Base-by-base conservation (phyloP, 2,113 vertebrate genomes). In the Ctenomys sociabilis region DNA sequence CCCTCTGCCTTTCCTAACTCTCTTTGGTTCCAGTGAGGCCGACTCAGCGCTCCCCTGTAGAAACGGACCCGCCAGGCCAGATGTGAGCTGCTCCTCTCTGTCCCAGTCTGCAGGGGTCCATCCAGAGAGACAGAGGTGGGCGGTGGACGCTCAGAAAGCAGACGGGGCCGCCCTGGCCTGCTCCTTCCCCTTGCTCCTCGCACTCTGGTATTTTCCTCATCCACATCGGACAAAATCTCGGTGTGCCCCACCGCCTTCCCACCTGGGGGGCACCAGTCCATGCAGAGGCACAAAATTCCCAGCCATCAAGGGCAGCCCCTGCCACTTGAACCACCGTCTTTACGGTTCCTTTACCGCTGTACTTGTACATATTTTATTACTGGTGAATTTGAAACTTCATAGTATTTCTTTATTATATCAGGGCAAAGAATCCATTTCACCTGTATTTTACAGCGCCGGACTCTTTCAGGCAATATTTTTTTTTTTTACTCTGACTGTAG, bases 321-420 rank as follows among this genome's bases (percentile, higher is more conserved):
- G 66, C 24, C 28, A 77, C 80, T 64, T 88, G 75, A 52, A 77
- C 66, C 37, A 64, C 32, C n/a, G 81, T 91, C 54, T 80, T 59
- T 64, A 45, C 45, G 66, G 49, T 61, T 24, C n/a, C 10, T 64
- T 91, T 72, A 49, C 43, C 37, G 19, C 49, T 93, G 0, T 52
- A 59, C 49, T 66, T 88, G 32, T n/a, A 24, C 43, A 52, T 92
- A 37, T 75, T 95, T 92, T 45, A 57, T 86, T 93, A 63, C 26
- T 54, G 30, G 7, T 87, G 16, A 52, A 68, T 93, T 95, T 85
- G 68, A 96, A 96, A 93, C 21, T 70, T 70, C 59, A 16, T n/a
- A 88, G 59, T 63, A 64, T 52, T 77, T 90, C 22, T 95, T 95
- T 95, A 90, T 96, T 77, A 66, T 32, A 19, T 52, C 26, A 30